Evolutionary conservation across 2,888 invertebrate genomes (phyloP), one percentile per base, ranked within the genome.

Genomic region (Agrochola litura): DNA sequence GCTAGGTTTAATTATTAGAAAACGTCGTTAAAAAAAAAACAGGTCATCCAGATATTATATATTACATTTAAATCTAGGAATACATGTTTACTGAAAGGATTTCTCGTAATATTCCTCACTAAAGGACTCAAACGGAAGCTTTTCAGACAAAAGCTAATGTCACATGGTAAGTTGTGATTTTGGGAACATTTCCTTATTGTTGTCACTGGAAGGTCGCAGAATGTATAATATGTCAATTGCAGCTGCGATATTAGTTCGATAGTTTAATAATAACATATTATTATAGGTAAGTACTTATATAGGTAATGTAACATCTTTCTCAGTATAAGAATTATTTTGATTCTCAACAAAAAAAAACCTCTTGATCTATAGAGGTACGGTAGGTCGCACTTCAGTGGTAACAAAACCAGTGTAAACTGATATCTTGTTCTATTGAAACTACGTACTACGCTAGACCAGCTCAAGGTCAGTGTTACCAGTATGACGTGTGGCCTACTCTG

Each of bases 121-220:
- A 54, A 58, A 41, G 8, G 16, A 37, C 56, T 37, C 25, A 58
- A 75, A 56, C 8, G 16, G n/a, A 16, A 41, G 37, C 25, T 60
- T 52, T 54, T 56, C 46, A 73, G 19, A 56, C 19, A 25, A 49
- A 74, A 74, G 43, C 46, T 76, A 16, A 64, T 74, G 58, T 41
- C 60, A 70, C 41, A 71, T 41, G 25, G 16, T 61, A 49, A 37
- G 37, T 37, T 37, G 37, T 64, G 37, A 49, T 65, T 74, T 41
- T 65, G 22, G 22, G 16, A 75, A 65, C 5, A n/a, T 75, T 52
- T 60, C 49, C 41, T 65, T 49, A 46, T 41, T 64, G 37, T 46
- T 37, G 56, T 22, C 25, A 65, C 22, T 22, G 30, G 16, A 63
- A 22, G 30, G 8, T 61, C 2, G 12, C 19, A 12, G 66, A 30